A percentile compares a stretch with the other conserved stretches of the same genome.
Evolutionary conservation across 2,797 vertebrate genomes (phyloP).

Genomic region (Megalops cyprinoides): DNA sequence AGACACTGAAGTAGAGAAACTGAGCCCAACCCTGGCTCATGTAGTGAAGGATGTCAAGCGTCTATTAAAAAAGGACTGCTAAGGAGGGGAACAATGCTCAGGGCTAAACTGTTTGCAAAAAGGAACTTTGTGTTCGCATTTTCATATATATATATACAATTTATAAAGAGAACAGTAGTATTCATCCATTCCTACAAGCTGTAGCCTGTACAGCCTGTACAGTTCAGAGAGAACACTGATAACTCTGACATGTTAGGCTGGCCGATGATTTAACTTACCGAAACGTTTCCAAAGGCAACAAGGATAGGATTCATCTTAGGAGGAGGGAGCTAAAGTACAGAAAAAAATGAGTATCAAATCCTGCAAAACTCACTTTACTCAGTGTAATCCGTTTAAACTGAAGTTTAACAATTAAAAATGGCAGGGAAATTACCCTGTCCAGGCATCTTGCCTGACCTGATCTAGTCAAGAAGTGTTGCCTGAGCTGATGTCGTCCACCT

Average conservation of each 20-base stretch:
- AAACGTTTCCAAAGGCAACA: slow-evolving; percentile 83
- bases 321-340: slow-evolving; percentile 77
- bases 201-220: background rate
- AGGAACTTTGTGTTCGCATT: background rate
- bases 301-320: slow-evolving; percentile 86
- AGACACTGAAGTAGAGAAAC: too few species aligned
- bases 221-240: background rate
- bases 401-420: too few species aligned
- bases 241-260: background rate
- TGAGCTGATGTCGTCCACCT: background rate
- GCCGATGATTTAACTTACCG: slow-evolving; percentile 75
- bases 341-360: background rate
- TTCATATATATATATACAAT: background rate
- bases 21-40: too few species aligned
- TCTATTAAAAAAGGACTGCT: too few species aligned
- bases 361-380: background rate
- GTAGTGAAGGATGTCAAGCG: too few species aligned
- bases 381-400: too few species aligned
- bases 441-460: background rate
- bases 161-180: background rate
- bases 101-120: too few species aligned
- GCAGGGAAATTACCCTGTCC: background rate
- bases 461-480: too few species aligned
- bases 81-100: too few species aligned
- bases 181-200: too few species aligned